phyloP scores from a whole-genome alignment of 2,888 invertebrate genomes.

The Crepidodera aurea region DNA sequence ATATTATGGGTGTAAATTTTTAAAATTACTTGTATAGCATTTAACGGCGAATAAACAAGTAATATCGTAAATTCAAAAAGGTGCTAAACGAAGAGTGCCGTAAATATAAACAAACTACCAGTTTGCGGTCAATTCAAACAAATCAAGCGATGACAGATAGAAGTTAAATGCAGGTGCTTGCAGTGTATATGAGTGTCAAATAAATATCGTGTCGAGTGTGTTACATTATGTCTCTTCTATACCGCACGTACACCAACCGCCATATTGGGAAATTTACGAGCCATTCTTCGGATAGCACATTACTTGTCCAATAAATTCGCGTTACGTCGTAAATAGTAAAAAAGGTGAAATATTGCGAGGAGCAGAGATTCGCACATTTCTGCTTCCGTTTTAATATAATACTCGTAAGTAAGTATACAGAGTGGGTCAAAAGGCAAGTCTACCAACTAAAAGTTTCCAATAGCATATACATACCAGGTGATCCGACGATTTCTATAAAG shows the following conservation, averaged over 20 bases:
- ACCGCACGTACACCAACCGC: slow-evolving; percentile 21
- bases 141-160: slow-evolving; percentile 22
- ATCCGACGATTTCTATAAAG: too few species aligned
- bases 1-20: too few species aligned
- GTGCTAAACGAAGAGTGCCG: not conserved
- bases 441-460: too few species aligned
- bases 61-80: slow-evolving; percentile 13
- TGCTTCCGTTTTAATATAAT: slow-evolving; percentile 28
- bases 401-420: not conserved
- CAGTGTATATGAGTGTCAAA: slow-evolving; percentile 22
- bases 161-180: slow-evolving; percentile 22
- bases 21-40: too few species aligned
- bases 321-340: slow-evolving; percentile 43
- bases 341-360: slow-evolving; percentile 34
- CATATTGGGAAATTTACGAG: slow-evolving; percentile 41
- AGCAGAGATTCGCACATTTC: slow-evolving; percentile 34
- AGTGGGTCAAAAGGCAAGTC: not conserved
- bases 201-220: slow-evolving; percentile 15
- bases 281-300: slow-evolving; percentile 40
- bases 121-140: slow-evolving; percentile 18
- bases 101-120: slow-evolving; percentile 11
- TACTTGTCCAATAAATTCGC: slow-evolving; percentile 47
- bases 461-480: too few species aligned
- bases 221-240: slow-evolving; percentile 11
- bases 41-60: not conserved